Base-by-base conservation (phyloP, 2,797 vertebrate genomes). In the Dromococcyx pavoninus region DNA sequence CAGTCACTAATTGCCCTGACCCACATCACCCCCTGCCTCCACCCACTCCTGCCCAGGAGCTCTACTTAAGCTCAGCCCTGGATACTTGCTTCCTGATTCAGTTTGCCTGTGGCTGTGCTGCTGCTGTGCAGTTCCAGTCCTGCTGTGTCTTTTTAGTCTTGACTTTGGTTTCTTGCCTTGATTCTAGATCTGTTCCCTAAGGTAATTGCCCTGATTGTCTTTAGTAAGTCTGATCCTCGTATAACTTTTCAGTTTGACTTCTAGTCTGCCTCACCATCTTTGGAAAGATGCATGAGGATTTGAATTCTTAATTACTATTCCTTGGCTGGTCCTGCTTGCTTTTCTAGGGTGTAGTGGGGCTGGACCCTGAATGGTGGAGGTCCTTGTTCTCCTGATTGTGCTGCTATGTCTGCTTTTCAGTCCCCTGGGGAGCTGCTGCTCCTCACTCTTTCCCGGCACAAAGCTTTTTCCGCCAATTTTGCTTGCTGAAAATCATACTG, bases 11-110 rank as follows among this genome's bases (percentile, higher is more conserved):
- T 15, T 60, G 14, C 25, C 67, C 64, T 39, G 12, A 51, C 2
- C 41, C 64, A 74, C 13, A 9, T 41, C 88, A 87, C 23, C 83
- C 72, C 39, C 17, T 64, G 44, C 62, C 35, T 58, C 61, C 22
- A 81, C n/a, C 43, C 18, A 77, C 5, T 4, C 30, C 50, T 32
- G 14, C 39, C 14, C 33, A 58, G 54, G 18, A 85, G 33, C 33
- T 65, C 58, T 61, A 53, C 48, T 89, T 87, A 89, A 78, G 50
- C 41, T 57, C 74, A 62, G 43, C 56, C 27, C 35, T 24, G 7
- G 17, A 5, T 2, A 0, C 1, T 5, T 0, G 0, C 0, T 28
- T 15, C 0, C 0, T 66, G 0, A 0, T 5, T 48, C 10, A 64
- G 10, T 1, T 80, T 3, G 0, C 4, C 0, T 83, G 1, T 0